A percentile compares a stretch with the other conserved stretches of the same genome.
phyloP scores from a whole-genome alignment of 2,888 invertebrate species.

The Stenodera caucasica region DNA sequence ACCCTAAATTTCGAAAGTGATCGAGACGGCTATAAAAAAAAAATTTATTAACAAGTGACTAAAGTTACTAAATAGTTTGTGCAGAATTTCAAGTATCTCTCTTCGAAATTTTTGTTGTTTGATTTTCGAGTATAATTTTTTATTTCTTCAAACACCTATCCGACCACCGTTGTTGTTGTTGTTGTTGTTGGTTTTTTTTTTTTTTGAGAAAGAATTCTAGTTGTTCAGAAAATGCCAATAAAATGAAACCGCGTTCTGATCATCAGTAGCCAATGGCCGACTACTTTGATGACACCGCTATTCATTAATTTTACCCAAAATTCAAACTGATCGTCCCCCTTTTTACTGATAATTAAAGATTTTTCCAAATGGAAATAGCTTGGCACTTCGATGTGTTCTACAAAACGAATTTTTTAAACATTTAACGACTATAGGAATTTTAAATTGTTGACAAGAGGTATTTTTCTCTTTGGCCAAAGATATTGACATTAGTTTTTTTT shows the following conservation, averaged over 20 bases:
- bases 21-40: no score
- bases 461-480: slow-evolving; percentile 23
- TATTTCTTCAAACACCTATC: slow-evolving; percentile 43
- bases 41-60: slow-evolving; percentile 13
- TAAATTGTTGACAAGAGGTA: slow-evolving; percentile 31
- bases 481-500: slow-evolving; percentile 15
- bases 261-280: slow-evolving; percentile 45
- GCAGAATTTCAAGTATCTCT: slow-evolving; percentile 36
- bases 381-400: slow-evolving; percentile 45
- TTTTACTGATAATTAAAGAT: slow-evolving; percentile 40
- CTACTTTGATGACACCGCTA: slow-evolving; percentile 44
- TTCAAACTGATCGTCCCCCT: slow-evolving; percentile 23
- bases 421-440: slow-evolving; percentile 34
- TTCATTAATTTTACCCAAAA: slow-evolving; percentile 40
- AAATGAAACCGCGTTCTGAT: slow-evolving; percentile 38
- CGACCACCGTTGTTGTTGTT: slow-evolving; percentile 45
- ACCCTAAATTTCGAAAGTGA: no score
- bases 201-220: slow-evolving; percentile 39
- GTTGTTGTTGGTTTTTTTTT: no score
- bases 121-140: slow-evolving; percentile 10
- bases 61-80: slow-evolving; percentile 20
- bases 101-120: slow-evolving; percentile 7
- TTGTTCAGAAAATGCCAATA: slow-evolving; percentile 48
- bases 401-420: slow-evolving; percentile 34
- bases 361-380: slow-evolving; percentile 43